Conservation (phyloP, 2,888 invertebrate genomes). For the Scaptodrosophila latifasciaeformis region DNA sequence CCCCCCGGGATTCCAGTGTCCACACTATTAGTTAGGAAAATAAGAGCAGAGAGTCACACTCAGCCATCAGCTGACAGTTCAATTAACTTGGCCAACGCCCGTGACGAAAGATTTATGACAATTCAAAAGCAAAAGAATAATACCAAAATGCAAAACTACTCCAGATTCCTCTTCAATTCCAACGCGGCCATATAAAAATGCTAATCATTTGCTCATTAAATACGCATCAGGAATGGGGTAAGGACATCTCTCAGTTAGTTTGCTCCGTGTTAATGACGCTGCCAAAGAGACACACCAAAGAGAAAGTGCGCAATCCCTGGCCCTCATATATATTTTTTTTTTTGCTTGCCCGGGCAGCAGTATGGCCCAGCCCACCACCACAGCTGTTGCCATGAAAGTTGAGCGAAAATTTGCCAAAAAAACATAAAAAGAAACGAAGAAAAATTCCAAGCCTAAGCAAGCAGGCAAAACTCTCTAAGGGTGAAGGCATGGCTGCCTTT, state of each 20-base stretch:
- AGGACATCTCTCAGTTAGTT: neutral
- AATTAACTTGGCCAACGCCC: conserved; percentile 29
- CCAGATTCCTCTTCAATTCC: neutral
- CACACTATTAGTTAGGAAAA: conserved; percentile 24
- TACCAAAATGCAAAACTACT: conserved; percentile 31
- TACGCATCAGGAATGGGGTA: conserved; percentile 45
- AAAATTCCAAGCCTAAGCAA: neutral
- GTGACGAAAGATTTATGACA: conserved; percentile 15
- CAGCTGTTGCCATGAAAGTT: conserved; percentile 44
- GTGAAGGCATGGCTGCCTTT: neutral
- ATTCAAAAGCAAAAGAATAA: no score
- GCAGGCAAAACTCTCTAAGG: neutral
- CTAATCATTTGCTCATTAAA: conserved; percentile 66
- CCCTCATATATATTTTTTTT: no score
- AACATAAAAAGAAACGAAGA: neutral
- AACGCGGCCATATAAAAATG: conserved; percentile 41
- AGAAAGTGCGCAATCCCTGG: no score
- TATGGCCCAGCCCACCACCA: conserved; percentile 18
- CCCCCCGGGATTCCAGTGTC: conserved; percentile 6
- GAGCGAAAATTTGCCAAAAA: conserved; percentile 22
- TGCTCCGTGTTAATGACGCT: conserved; percentile 48
- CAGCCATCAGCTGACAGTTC: conserved; percentile 27
- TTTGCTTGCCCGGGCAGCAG: conserved; percentile 1
- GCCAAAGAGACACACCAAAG: neutral
- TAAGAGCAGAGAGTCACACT: conserved; percentile 25